Evolutionary conservation across 2,113 vertebrate genomes (phyloP).

Genomic region (Hippocampus zosterae): DNA sequence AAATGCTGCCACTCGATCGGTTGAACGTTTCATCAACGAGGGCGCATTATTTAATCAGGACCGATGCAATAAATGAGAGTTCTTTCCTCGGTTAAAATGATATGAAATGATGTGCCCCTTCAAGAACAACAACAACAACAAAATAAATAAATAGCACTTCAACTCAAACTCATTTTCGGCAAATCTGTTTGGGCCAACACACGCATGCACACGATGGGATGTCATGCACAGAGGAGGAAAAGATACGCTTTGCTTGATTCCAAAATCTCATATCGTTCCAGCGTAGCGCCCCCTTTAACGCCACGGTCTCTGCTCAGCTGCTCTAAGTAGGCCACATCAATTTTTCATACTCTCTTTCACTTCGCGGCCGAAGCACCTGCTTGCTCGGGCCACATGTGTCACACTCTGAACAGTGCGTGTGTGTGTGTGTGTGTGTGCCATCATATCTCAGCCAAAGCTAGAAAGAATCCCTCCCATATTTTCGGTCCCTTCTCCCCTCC

Average conservation of each 20-base stretch:
- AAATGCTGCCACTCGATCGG: background rate
- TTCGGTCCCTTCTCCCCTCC: background rate
- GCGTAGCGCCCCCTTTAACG: conserved; percentile 34
- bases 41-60: background rate
- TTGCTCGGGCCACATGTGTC: conserved; percentile 30
- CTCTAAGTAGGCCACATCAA: conserved; percentile 67
- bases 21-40: background rate
- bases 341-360: conserved; percentile 61
- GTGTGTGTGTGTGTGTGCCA: background rate
- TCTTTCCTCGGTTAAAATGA: background rate
- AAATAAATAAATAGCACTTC: background rate
- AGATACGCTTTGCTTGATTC: conserved; percentile 36
- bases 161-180: background rate
- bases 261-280: conserved; percentile 55
- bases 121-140: background rate
- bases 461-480: conserved; percentile 15
- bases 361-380: conserved; percentile 54
- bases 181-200: background rate
- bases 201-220: conserved; percentile 32
- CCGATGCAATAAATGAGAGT: background rate
- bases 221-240: conserved; percentile 38
- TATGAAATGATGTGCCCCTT: background rate
- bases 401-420: background rate
- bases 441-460: conserved; percentile 15
- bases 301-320: conserved; percentile 52